A percentile compares a stretch with the other conserved stretches of the same genome.
phyloP scores from a whole-genome alignment of 2,797 vertebrate genomes.

The Sciurus vulgaris region DNA sequence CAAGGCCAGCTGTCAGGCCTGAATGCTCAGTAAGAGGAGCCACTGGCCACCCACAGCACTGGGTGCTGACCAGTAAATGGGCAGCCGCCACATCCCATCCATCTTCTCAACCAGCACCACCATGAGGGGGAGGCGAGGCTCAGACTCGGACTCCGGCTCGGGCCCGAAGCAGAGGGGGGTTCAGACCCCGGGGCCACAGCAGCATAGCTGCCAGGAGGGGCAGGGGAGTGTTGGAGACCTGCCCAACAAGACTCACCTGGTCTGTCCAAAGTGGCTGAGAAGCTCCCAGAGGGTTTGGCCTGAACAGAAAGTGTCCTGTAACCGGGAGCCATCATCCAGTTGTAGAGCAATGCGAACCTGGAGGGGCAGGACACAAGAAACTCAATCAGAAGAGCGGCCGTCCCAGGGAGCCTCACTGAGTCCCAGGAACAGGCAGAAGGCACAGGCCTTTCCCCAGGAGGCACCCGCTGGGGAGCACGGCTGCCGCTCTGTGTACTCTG shows the following conservation, averaged over 20 bases:
- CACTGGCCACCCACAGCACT: accelerated
- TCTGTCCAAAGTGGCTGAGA: slow-evolving; percentile 92
- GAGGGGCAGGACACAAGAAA: not conserved
- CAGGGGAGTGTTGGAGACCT: not conserved
- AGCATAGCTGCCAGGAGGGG: not conserved
- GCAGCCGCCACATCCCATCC: not conserved
- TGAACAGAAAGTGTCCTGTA: slow-evolving; percentile 93
- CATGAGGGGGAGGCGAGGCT: not conserved
- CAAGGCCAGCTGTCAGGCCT: accelerated
- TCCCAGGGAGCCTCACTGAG: accelerated
- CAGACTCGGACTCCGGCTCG: not conserved
- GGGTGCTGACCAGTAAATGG: accelerated
- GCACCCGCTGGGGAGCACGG: not conserved
- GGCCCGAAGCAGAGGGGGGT: not conserved
- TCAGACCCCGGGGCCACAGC: not conserved
- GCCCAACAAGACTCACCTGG: slow-evolving; percentile 89
- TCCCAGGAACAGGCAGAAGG: not conserved
- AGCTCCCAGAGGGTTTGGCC: slow-evolving; percentile 95
- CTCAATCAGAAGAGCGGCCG: accelerated
- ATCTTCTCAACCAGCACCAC: too few relatives aligned
- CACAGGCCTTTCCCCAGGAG: too few relatives aligned
- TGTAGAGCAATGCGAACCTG: slow-evolving; percentile 96
- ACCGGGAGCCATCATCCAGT: slow-evolving; percentile 93
- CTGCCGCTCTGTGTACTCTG: too few relatives aligned
- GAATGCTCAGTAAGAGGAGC: not conserved